phyloP scores from a whole-genome alignment of 2,797 vertebrate genomes.

The Calcarius lapponicus region DNA sequence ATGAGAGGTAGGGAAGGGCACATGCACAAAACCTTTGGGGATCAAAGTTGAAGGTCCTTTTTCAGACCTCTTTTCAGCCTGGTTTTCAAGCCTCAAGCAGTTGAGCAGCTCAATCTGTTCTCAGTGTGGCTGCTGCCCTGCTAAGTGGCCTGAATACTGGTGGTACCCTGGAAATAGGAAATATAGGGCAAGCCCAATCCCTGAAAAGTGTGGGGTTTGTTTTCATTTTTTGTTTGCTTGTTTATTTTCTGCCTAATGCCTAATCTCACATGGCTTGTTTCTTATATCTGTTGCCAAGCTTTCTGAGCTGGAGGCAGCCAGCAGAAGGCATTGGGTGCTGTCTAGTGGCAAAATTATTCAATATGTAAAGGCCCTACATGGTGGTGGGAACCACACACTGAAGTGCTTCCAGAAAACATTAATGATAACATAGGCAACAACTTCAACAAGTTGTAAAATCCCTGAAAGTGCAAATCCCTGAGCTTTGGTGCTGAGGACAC shows the following conservation, averaged over 20 bases:
- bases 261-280: background rate
- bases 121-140: accelerated
- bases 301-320: background rate
- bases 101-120: background rate
- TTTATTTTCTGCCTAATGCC: background rate
- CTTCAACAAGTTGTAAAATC: background rate
- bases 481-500: background rate
- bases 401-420: accelerated
- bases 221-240: background rate
- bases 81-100: background rate
- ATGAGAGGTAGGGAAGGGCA: background rate
- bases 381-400: background rate
- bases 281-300: background rate
- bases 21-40: accelerated
- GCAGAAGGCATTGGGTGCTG: background rate
- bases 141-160: background rate
- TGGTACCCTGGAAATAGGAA: background rate
- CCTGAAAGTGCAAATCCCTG: background rate
- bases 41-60: background rate
- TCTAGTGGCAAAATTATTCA: background rate
- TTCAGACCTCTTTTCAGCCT: background rate
- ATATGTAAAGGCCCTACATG: background rate
- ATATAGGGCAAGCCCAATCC: background rate
- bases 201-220: background rate
- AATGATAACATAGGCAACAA: background rate